These are phyloP conservation scores for Cinclus mexicanus DNA, from an alignment of 2,113 vertebrate species.

Conservation along the genomic window DNA sequence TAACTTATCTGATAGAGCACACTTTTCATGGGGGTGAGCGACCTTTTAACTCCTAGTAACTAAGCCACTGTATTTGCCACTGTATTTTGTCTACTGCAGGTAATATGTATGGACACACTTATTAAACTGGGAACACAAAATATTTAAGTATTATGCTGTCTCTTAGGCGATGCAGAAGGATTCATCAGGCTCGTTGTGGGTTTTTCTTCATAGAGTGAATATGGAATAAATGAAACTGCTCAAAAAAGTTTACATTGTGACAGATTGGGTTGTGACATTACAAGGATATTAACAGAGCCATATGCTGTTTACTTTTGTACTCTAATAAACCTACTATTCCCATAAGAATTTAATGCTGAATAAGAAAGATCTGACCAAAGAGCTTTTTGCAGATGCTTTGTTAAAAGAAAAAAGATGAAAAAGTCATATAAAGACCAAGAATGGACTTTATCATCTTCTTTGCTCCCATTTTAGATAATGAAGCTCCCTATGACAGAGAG, in stretches of 20 bases:
- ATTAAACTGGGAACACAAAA: not conserved
- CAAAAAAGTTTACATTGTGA: not conserved
- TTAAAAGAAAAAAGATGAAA: not conserved
- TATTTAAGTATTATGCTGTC: not conserved
- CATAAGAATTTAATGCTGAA: conserved; percentile 8
- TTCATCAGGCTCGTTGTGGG: not conserved
- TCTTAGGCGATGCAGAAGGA: not conserved
- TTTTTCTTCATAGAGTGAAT: not conserved
- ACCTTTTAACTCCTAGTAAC: conserved; percentile 52
- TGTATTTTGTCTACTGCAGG: conserved; percentile 14
- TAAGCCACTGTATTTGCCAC: conserved; percentile 34
- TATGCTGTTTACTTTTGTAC: conserved; percentile 48
- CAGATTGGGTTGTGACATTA: conserved; percentile 34
- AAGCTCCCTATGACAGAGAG: not conserved
- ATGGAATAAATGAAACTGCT: not conserved
- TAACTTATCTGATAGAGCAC: conserved; percentile 48
- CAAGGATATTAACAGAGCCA: conserved; percentile 22
- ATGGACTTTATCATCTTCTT: not conserved
- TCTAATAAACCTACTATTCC: conserved; percentile 29
- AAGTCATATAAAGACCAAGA: not conserved
- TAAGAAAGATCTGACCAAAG: not conserved
- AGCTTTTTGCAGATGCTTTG: not conserved
- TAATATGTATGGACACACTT: not conserved
- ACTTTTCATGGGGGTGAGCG: conserved; percentile 40
- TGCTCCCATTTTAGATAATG: not conserved